These are phyloP conservation scores for Tetrapedia diversipes DNA, from an alignment of 2,888 invertebrate species.

Conservation along the genomic window DNA sequence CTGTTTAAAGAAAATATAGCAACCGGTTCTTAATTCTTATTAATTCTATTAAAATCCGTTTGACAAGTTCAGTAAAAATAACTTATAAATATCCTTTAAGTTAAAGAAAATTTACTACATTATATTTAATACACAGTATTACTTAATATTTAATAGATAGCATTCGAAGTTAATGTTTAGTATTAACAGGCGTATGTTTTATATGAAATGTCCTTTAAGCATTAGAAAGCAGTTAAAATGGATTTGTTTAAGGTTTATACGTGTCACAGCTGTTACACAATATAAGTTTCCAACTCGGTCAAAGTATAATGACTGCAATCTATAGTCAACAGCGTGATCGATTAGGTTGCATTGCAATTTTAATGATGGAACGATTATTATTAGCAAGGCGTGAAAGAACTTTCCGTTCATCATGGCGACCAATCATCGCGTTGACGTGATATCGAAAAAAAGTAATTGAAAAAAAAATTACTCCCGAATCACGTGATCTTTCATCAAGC, in stretches of 20 bases:
- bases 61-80: too few relatives aligned
- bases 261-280: neutral
- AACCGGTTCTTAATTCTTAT: too few relatives aligned
- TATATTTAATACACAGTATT: too few relatives aligned
- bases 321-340: neutral
- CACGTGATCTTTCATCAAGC: neutral
- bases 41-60: too few relatives aligned
- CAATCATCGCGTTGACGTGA: conserved; percentile 2
- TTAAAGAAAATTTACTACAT: too few relatives aligned
- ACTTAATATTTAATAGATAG: too few relatives aligned
- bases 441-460: neutral
- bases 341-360: conserved; percentile 6
- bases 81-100: too few relatives aligned
- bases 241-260: neutral
- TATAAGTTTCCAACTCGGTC: neutral
- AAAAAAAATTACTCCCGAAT: neutral
- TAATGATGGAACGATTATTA: neutral
- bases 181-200: too few relatives aligned
- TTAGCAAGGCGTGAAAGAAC: neutral
- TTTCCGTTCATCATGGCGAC: neutral
- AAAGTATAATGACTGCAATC: neutral
- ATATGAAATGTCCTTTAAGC: too few relatives aligned
- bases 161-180: too few relatives aligned
- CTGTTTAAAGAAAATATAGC: too few relatives aligned
- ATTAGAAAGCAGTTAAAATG: too few relatives aligned